A percentile compares a stretch with the other conserved stretches of the same genome.
Evolutionary conservation across 2,797 vertebrate species (phyloP).

Genomic region (Merluccius polli): DNA sequence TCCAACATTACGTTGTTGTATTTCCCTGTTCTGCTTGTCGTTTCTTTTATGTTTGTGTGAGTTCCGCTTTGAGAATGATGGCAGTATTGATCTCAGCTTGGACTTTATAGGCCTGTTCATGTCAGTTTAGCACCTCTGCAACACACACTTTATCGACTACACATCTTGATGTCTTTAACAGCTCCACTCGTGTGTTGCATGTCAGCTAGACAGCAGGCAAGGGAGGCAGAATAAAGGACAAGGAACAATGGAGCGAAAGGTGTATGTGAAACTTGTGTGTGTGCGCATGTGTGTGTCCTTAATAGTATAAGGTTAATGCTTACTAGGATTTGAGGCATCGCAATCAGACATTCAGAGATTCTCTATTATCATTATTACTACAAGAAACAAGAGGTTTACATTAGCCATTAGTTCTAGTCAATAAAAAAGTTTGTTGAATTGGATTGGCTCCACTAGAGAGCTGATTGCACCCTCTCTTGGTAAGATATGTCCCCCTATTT

Average conservation of each 20-base stretch:
- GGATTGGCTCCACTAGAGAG: neutral
- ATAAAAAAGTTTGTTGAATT: neutral
- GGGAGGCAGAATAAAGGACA: no score
- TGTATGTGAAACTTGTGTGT: neutral
- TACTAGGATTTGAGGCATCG: neutral
- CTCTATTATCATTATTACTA: neutral
- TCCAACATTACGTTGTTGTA: no score
- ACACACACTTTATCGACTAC: constrained; percentile 49
- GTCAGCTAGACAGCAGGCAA: no score
- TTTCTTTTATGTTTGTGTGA: neutral
- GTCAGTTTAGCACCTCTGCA: constrained; percentile 67
- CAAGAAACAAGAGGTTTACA: neutral
- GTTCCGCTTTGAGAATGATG: constrained; percentile 50
- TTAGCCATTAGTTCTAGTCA: no score
- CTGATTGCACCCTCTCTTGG: neutral
- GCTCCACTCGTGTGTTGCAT: neutral
- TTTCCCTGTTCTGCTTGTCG: no score
- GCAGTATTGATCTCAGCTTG: constrained; percentile 59
- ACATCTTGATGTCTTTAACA: neutral
- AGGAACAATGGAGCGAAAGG: neutral
- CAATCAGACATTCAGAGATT: neutral
- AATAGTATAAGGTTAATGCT: neutral
- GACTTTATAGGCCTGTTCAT: constrained; percentile 59
- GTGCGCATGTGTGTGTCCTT: neutral
- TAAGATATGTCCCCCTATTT: neutral